Evolutionary conservation across 2,113 vertebrate genomes (phyloP).

Genomic region (Tautogolabrus adspersus): DNA sequence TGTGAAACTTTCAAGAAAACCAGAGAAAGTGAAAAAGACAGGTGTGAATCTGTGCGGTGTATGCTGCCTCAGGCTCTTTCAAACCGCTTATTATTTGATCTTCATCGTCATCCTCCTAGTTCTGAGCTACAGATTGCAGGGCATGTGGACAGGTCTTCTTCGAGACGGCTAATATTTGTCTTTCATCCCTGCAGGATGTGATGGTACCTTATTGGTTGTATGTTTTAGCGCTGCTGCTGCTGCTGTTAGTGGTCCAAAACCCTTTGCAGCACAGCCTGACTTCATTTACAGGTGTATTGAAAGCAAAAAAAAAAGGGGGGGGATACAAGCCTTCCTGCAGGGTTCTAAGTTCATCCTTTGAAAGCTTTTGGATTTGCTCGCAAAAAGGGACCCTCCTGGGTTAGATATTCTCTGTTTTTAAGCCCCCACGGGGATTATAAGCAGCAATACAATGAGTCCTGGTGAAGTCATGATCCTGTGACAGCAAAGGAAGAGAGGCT

Average conservation of each 20-base stretch:
- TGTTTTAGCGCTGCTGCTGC: constrained; percentile 7
- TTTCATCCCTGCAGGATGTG: constrained; percentile 37
- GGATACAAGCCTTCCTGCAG: background rate
- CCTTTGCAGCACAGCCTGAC: background rate
- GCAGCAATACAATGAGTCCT: constrained; percentile 13
- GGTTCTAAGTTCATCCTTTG: background rate
- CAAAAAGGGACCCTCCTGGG: background rate
- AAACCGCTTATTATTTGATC: constrained; percentile 25
- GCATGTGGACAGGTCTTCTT: constrained; percentile 26
- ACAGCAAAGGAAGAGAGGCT: constrained; percentile 29
- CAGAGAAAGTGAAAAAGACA: background rate
- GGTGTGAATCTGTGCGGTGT: background rate
- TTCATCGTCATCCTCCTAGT: background rate
- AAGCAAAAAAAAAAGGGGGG: background rate
- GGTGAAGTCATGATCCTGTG: constrained; percentile 28
- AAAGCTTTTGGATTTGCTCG: background rate
- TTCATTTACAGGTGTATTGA: background rate
- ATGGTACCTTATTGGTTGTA: constrained; percentile 18
- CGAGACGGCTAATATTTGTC: constrained; percentile 45
- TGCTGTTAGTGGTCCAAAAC: constrained; percentile 14
- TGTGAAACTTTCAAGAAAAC: background rate
- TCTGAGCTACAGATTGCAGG: constrained; percentile 27
- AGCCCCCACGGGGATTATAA: constrained; percentile 15
- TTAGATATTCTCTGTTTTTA: constrained; percentile 14
- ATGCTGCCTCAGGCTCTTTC: background rate